phyloP scores from a whole-genome alignment of 2,888 invertebrate species.

The Galerucella calmariensis region DNA sequence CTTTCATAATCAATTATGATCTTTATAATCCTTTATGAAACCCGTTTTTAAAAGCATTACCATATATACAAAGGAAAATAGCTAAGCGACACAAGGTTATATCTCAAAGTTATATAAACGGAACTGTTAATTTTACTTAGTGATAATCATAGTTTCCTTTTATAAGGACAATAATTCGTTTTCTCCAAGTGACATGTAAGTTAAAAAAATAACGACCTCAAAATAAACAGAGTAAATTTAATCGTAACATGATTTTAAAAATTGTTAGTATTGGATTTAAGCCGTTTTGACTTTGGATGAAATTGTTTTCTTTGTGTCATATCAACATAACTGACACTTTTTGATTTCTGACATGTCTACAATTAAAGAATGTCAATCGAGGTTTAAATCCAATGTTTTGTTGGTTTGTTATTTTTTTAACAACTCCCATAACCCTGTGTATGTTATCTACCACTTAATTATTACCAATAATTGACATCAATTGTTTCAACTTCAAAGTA shows the following conservation, averaged over 20 bases:
- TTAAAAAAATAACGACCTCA: not conserved
- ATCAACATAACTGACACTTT: no score
- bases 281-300: no score
- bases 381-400: not conserved
- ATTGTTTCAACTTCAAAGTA: not conserved
- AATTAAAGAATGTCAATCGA: no score
- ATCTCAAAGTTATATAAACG: not conserved
- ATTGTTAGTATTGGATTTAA: no score
- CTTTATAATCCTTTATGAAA: no score
- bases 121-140: not conserved
- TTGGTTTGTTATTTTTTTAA: not conserved
- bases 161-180: slow-evolving; percentile 7
- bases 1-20: no score
- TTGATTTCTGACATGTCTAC: no score
- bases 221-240: no score
- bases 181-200: not conserved
- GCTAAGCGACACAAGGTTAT: not conserved
- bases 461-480: no score
- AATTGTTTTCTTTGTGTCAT: no score
- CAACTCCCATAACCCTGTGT: not conserved
- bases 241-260: no score
- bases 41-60: not conserved
- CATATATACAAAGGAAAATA: not conserved
- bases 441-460: slow-evolving; percentile 2
- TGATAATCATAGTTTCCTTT: not conserved